Conservation (phyloP, 2,888 invertebrate species). For the Lasioglossum villosulum region DNA sequence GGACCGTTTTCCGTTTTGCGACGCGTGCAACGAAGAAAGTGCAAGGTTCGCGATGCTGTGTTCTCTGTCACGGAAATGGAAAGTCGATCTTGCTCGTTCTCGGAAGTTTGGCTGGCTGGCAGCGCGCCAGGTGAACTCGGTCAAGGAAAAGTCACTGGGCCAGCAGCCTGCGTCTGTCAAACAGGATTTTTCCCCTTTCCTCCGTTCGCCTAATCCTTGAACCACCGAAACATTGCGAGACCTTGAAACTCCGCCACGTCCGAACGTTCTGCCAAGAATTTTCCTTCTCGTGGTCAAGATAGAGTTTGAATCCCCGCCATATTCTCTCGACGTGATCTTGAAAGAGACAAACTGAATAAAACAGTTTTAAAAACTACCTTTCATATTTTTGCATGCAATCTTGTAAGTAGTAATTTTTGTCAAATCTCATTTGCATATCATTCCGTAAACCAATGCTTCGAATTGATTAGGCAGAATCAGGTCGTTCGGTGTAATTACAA, state of each 20-base stretch:
- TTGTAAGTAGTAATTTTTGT: too few species aligned
- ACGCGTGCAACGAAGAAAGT: neutral
- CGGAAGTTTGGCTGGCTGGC: constrained; percentile 4
- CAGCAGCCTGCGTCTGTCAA: neutral
- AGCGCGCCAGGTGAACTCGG: constrained; percentile 8
- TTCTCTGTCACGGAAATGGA: constrained; percentile 5
- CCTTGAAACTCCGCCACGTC: neutral
- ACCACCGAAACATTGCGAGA: neutral
- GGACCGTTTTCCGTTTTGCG: constrained; percentile 20
- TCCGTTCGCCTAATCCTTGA: neutral
- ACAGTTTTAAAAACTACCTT: too few species aligned
- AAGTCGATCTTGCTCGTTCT: constrained; percentile 14
- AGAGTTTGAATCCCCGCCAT: too few species aligned
- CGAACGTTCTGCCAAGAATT: neutral
- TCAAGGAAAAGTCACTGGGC: constrained; percentile 19
- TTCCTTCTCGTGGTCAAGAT: too few species aligned
- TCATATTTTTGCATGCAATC: too few species aligned
- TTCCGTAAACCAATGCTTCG: too few species aligned
- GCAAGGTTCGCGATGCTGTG: constrained; percentile 1
- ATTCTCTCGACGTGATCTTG: too few species aligned
- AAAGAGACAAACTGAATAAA: too few species aligned
- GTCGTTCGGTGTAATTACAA: too few species aligned
- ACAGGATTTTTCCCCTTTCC: neutral
- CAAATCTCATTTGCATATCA: too few species aligned
- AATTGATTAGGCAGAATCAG: too few species aligned